Conservation (phyloP, 2,888 invertebrate genomes). For the Lasioglossum malachurum region DNA sequence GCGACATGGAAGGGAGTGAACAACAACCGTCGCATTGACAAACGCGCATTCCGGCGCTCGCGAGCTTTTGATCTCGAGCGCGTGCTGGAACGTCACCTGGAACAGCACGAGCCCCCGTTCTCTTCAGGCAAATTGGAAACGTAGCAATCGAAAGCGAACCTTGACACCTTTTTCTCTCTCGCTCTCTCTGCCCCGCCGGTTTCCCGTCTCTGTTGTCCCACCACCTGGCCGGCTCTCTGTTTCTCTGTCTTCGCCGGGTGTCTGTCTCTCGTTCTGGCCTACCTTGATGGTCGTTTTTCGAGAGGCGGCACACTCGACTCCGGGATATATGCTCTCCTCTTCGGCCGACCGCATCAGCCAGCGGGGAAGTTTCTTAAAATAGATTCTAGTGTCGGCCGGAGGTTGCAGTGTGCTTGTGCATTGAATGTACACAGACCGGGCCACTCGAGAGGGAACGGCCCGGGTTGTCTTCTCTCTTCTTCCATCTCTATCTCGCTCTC, state of each 20-base stretch:
- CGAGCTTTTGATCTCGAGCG: constrained; percentile 43
- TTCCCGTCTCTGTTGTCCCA: not conserved
- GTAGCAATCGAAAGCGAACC: constrained; percentile 80
- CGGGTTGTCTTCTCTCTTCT: not conserved
- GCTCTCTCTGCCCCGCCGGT: not conserved
- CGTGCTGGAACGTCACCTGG: constrained; percentile 43
- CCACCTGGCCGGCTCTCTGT: not conserved
- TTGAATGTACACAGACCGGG: constrained; percentile 26
- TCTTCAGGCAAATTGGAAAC: constrained; percentile 71
- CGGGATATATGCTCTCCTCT: constrained; percentile 65
- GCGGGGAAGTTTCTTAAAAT: constrained; percentile 79
- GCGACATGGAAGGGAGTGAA: constrained; percentile 24
- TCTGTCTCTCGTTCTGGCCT: constrained; percentile 20
- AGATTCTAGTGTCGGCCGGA: constrained; percentile 76
- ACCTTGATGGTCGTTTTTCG: constrained; percentile 72
- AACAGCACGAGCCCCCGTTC: constrained; percentile 39
- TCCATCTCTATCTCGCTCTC: not conserved
- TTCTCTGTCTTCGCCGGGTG: not conserved
- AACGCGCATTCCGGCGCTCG: constrained; percentile 39
- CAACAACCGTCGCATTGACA: constrained; percentile 35
- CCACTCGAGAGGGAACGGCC: constrained; percentile 29
- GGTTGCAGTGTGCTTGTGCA: constrained; percentile 64
- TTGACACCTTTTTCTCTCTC: constrained; percentile 75
- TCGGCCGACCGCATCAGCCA: constrained; percentile 74
- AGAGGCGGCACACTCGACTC: constrained; percentile 71